Evolutionary conservation across 1,140 invertebrate species (phyloP).

Genomic region (Aphelinus atriplicis): DNA sequence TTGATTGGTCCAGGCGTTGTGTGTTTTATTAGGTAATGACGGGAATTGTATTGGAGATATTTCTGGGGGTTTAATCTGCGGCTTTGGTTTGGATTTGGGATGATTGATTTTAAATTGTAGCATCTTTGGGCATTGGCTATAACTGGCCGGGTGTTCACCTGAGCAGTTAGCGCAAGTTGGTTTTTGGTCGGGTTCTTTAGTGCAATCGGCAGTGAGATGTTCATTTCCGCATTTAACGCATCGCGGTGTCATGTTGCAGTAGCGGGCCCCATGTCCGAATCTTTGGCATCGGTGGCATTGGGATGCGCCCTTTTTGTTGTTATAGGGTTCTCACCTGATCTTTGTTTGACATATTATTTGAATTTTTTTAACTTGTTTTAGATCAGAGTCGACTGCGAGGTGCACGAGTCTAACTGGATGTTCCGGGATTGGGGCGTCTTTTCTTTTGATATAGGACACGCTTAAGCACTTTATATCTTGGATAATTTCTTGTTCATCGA

Average conservation of each 20-base stretch:
- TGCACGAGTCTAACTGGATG: background rate
- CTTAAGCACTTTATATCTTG: background rate
- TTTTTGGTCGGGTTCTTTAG: background rate
- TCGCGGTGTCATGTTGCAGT: background rate
- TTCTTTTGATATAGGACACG: background rate
- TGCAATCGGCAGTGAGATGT: background rate
- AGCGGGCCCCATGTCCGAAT: background rate
- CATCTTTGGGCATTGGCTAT: slow-evolving; percentile 34
- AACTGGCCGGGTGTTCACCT: slow-evolving; percentile 48
- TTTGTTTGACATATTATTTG: slow-evolving; percentile 17
- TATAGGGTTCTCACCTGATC: background rate
- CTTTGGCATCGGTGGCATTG: slow-evolving; percentile 12
- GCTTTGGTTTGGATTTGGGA: too few species aligned
- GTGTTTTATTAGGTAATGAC: too few species aligned
- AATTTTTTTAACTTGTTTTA: slow-evolving; percentile 3
- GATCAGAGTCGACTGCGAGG: background rate
- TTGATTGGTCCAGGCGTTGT: too few species aligned
- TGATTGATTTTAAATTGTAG: too few species aligned
- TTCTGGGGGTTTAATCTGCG: too few species aligned
- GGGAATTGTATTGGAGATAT: too few species aligned
- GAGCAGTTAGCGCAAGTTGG: slow-evolving; percentile 53
- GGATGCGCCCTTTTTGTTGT: background rate
- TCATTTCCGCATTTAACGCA: slow-evolving; percentile 10
- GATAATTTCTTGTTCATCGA: too few species aligned
- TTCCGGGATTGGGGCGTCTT: background rate